Base-by-base conservation (phyloP, 1,140 invertebrate species). In the Micrasema minimum region DNA sequence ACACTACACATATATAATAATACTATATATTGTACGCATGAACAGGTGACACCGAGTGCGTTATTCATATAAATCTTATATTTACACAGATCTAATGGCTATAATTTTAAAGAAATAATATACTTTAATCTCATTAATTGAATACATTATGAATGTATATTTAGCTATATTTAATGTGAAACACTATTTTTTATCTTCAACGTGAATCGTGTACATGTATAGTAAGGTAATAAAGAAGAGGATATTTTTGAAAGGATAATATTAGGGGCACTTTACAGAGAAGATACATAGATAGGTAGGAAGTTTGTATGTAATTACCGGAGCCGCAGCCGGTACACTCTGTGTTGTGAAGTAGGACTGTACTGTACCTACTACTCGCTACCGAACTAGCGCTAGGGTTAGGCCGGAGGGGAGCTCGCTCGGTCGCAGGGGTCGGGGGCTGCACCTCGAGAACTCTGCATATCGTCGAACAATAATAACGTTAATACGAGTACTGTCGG, bases 381-480 rank as follows among this genome's bases (percentile, higher is more conserved):
- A 6, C 43, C n/a, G 16, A n/a, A n/a, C 43, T 46, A 14, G 43
- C 43, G 5, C n/a, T 46, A 11, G 41, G 14, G n/a, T n/a, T 11
- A 11, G 2, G 41, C 41, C 3, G 41, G 11, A 43, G 4, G 14
- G 11, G n/a, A 5, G n/a, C 43, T 5, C 6, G 3, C n/a, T 46
- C 43, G 4, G 11, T 45, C 3, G 0, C n/a, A 46, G 20, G 11
- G 23, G 22, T 53, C n/a, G 50, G 10, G 20, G 10, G 12, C 18
- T 9, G 22, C 0, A 53, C 23, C 18, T 22, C 18, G 50, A 53
- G 38, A 75, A 75, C 73, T 71, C 73, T 71, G 73, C 73, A 75
- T 75, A 75, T 75, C 73, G 69, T 75, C 69, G 73, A 75, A 75
- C 73, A 75, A 75, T 75, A 75, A 75, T 74, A 74, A 71, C 62